phyloP scores from a whole-genome alignment of 2,888 invertebrate species.

The Adela reaumurella region DNA sequence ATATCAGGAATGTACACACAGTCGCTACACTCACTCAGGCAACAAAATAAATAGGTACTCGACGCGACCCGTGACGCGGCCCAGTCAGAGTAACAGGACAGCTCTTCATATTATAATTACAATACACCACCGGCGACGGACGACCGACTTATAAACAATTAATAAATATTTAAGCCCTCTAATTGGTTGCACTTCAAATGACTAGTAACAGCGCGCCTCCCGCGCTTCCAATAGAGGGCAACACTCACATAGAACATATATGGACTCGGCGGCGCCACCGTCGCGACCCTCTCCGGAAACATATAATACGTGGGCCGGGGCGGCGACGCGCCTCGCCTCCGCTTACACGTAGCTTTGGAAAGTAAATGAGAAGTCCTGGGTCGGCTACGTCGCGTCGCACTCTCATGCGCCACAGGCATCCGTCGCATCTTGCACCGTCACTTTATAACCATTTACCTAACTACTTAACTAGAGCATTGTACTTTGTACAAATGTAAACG shows the following conservation, averaged over 20 bases:
- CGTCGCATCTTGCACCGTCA: constrained; percentile 4
- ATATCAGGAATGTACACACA: constrained; percentile 55
- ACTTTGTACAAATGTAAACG: constrained; percentile 51
- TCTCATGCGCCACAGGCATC: too few relatives aligned
- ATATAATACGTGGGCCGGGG: too few relatives aligned
- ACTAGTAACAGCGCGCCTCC: constrained; percentile 46
- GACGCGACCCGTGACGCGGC: constrained; percentile 36
- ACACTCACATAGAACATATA: too few relatives aligned
- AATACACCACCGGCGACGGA: constrained; percentile 37
- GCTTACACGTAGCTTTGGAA: too few relatives aligned
- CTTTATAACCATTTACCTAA: constrained; percentile 48
- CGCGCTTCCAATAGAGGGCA: not conserved
- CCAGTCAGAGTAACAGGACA: constrained; percentile 14
- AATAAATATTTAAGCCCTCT: constrained; percentile 47
- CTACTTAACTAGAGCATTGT: constrained; percentile 57
- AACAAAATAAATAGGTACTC: constrained; percentile 19
- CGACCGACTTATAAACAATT: constrained; percentile 19
- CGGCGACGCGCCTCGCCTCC: too few relatives aligned
- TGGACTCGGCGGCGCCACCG: too few relatives aligned
- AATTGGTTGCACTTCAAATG: constrained; percentile 53
- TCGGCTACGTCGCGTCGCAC: not conserved
- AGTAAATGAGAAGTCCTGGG: too few relatives aligned
- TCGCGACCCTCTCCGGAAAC: too few relatives aligned
- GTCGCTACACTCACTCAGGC: constrained; percentile 50
- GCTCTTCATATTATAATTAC: constrained; percentile 30